These are phyloP conservation scores for Chrysotoxum bicinctum DNA, from an alignment of 2,888 invertebrate species.

Conservation along the genomic window DNA sequence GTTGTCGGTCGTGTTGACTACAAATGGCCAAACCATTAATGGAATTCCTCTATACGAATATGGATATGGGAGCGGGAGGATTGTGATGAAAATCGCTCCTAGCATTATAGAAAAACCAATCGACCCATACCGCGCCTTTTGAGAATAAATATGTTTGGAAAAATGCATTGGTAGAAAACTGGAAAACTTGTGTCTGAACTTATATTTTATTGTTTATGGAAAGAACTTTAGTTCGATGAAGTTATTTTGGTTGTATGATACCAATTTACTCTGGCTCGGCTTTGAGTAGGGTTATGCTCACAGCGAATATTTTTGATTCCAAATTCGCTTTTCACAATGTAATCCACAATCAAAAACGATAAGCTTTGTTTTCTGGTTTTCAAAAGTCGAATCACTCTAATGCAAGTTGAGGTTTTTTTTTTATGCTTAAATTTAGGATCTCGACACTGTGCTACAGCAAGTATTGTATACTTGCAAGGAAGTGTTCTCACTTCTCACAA, in stretches of 20 bases:
- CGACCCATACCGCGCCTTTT: neutral
- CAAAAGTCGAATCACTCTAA: no score
- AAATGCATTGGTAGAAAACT: neutral
- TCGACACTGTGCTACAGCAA: no score
- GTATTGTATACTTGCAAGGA: no score
- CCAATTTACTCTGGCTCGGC: no score
- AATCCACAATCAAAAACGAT: no score
- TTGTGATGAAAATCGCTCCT: neutral
- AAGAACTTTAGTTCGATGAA: neutral
- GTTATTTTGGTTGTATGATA: neutral
- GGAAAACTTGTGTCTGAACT: neutral
- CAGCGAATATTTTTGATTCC: no score
- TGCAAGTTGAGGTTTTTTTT: no score
- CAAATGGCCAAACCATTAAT: conserved; percentile 7
- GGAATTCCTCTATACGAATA: neutral
- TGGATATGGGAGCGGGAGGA: neutral
- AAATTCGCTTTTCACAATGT: no score
- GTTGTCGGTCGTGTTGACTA: neutral
- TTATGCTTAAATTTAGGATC: no score
- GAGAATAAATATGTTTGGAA: neutral
- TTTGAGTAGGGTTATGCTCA: no score
- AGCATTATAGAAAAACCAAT: neutral
- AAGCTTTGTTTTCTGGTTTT: no score
- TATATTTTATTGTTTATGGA: neutral
- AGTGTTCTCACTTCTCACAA: no score